Evolutionary conservation across 2,888 invertebrate species (phyloP), one percentile per base, ranked within the genome.

Genomic region (Oligia fasciuncula): DNA sequence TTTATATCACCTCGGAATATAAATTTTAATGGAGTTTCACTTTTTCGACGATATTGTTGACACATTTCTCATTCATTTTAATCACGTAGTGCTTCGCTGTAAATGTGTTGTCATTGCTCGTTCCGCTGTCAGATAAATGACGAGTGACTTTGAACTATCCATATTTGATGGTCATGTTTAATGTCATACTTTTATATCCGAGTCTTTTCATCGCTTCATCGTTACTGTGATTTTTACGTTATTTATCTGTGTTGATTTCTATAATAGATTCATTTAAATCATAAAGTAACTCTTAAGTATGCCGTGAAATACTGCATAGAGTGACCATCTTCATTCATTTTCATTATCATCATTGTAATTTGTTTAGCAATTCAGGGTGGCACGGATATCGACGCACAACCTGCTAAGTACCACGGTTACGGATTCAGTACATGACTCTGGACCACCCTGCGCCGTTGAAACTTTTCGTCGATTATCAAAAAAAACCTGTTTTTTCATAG

Each of bases 1-100:
- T 91, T 90, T 90, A 90, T 91, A 83, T 83, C 86, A 77, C 81
- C 70, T 79, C 79, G 80, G 82, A 82, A 81, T 83, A 89, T 86
- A 88, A 90, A 86, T 84, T 89, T 57, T 69, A 83, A 85, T 85
- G 77, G 51, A 77, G 81, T 85, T 88, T 85, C 85, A 80, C 86
- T 29, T 87, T 88, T 88, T 86, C 81, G 68, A 79, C 89, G 51
- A 81, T 76, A 80, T 89, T 89, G 85, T 79, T 80, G 76, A 79
- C 81, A 84, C 83, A 79, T 89, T 82, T 88, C 83, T 84, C 83
- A 79, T 87, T 80, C 78, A 85, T 83, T 88, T 88, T 82, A 82
- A 88, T 80, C 85, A 83, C 73, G 90, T 85, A 81, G 29, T 76
- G 35, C 66, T 46, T n/a, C 73, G 62, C 65, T 72, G 51, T 81